These are phyloP conservation scores for Pissodes strobi DNA, from an alignment of 1,140 invertebrate species.

Conservation along the genomic window DNA sequence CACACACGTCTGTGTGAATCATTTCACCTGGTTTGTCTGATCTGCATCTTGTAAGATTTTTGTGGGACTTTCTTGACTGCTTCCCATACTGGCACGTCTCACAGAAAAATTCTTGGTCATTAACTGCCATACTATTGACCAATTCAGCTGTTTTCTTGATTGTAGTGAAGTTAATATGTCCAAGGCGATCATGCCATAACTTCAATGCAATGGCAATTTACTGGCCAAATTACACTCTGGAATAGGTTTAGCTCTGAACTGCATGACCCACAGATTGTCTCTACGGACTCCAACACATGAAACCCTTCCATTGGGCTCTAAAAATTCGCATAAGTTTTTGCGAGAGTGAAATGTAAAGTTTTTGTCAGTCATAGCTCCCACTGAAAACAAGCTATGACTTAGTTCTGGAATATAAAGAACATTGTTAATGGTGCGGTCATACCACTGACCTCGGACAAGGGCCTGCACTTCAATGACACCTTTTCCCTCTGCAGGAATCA, in stretches of 20 bases:
- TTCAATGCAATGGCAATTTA: conserved; percentile 33
- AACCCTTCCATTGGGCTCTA: conserved; percentile 8
- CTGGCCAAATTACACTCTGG: conserved; percentile 1
- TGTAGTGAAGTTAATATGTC: conserved; percentile 52
- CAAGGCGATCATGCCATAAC: conserved; percentile 53
- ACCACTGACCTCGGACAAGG: conserved; percentile 12
- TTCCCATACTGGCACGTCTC: no score
- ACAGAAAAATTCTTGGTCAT: no score
- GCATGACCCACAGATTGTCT: conserved; percentile 21
- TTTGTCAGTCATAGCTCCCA: conserved; percentile 24
- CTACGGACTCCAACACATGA: conserved; percentile 12
- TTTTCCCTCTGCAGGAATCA: conserved; percentile 34
- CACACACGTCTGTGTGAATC: no score
- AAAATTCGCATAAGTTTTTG: conserved; percentile 27
- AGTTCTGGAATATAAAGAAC: conserved; percentile 24
- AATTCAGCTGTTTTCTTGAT: conserved; percentile 5
- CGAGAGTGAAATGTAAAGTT: conserved; percentile 13
- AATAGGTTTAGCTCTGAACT: conserved; percentile 1
- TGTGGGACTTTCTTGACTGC: conserved; percentile 15
- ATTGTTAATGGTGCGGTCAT: conserved; percentile 24
- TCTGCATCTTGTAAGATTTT: background rate
- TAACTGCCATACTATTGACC: no score
- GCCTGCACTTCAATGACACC: conserved; percentile 37
- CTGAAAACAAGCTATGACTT: conserved; percentile 16
- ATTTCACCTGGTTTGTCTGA: background rate